phyloP scores from a whole-genome alignment of 2,113 vertebrate species.

The Symphodus melops region DNA sequence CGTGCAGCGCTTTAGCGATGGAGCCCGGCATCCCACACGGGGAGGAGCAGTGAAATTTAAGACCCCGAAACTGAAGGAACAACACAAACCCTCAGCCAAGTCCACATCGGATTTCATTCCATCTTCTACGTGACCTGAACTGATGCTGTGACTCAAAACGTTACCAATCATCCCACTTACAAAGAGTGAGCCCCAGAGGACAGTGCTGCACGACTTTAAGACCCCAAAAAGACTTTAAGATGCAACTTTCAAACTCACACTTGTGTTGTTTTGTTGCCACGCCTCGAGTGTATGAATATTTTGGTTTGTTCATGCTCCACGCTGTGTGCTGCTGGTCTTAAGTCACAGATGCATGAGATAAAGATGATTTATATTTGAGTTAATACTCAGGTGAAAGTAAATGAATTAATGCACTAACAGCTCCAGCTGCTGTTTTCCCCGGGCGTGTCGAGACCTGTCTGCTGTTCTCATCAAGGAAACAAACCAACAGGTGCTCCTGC shows the following conservation, averaged over 20 bases:
- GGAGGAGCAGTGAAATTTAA: neutral
- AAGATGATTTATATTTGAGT: too few relatives aligned
- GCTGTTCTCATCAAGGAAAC: slow-evolving; percentile 26
- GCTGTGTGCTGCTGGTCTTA: neutral
- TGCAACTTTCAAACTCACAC: slow-evolving; percentile 23
- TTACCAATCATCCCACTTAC: slow-evolving; percentile 56
- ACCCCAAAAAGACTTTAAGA: slow-evolving; percentile 10
- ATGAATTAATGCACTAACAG: slow-evolving; percentile 19
- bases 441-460: slow-evolving; percentile 75
- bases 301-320: neutral
- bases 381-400: neutral
- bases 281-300: too few relatives aligned
- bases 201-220: slow-evolving; percentile 7
- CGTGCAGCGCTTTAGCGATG: neutral
- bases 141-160: slow-evolving; percentile 60
- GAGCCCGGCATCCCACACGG: slow-evolving; percentile 11
- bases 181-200: slow-evolving; percentile 38
- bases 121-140: slow-evolving; percentile 29
- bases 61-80: slow-evolving; percentile 10
- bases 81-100: neutral
- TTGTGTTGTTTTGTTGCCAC: neutral
- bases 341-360: neutral
- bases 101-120: neutral
- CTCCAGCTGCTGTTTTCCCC: slow-evolving; percentile 59
- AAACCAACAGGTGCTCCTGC: slow-evolving; percentile 50